These are phyloP conservation scores for Galaxias olidus DNA, from an alignment of 2,797 vertebrate genomes.

Conservation along the genomic window DNA sequence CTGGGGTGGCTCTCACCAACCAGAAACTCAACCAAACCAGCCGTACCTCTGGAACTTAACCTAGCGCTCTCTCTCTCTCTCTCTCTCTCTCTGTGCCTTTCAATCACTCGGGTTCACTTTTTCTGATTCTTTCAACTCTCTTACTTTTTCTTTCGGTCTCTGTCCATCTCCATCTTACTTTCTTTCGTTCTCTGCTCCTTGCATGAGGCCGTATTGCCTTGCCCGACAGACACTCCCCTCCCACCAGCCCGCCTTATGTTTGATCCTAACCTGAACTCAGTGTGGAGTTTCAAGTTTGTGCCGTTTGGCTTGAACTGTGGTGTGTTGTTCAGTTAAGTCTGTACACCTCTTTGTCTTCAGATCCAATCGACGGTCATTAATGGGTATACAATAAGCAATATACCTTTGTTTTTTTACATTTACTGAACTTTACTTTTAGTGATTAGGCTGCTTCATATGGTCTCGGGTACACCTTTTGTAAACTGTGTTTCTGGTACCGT, in stretches of 20 bases:
- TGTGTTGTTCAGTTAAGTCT: conserved; percentile 11
- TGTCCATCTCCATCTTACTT: conserved; percentile 1
- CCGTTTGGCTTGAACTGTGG: conserved; percentile 24
- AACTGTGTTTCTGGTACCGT: conserved; percentile 15
- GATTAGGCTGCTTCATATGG: conserved; percentile 26
- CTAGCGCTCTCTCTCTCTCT: conserved; percentile 10
- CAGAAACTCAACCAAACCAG: background rate
- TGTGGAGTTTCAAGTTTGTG: conserved; percentile 30
- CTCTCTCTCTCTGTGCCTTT: conserved; percentile 6
- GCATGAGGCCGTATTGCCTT: conserved; percentile 42
- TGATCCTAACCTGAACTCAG: conserved; percentile 31
- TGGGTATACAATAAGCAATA: conserved; percentile 1
- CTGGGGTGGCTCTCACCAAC: conserved; percentile 6
- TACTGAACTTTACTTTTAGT: conserved; percentile 14
- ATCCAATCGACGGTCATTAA: conserved; percentile 16
- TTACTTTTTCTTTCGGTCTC: conserved; percentile 21
- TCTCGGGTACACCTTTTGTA: conserved; percentile 24
- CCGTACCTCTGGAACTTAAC: background rate
- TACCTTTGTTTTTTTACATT: no score
- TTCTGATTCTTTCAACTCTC: background rate
- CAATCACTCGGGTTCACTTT: background rate
- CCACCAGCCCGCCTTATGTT: background rate
- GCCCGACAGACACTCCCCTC: background rate
- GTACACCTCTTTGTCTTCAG: background rate
- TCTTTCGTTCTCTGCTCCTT: conserved; percentile 12